Evolutionary conservation across 35 echinoderm and acorn worm species (phyloP).

Genomic region (Anneissia japonica): DNA sequence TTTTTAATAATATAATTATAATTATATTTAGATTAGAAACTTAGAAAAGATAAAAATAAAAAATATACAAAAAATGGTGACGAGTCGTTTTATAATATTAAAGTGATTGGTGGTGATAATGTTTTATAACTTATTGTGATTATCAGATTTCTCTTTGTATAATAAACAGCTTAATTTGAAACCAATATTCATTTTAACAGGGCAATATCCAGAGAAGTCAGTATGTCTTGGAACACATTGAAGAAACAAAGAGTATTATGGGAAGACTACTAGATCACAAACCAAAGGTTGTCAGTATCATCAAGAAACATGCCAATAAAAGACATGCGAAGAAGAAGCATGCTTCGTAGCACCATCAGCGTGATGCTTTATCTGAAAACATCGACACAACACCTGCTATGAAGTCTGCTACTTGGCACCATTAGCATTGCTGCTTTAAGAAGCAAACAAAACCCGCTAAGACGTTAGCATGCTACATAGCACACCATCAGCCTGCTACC

Average conservation of each 20-base stretch:
- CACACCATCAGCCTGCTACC: not conserved
- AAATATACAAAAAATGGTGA: too few species aligned
- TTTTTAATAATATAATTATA: too few species aligned
- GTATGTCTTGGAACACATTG: constrained; percentile 81
- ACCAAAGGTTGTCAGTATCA: constrained; percentile 77
- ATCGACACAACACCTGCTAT: too few species aligned
- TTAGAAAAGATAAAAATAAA: too few species aligned
- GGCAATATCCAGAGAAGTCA: constrained; percentile 79
- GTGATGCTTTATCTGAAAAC: too few species aligned
- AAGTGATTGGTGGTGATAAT: too few species aligned
- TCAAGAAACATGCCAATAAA: constrained; percentile 98
- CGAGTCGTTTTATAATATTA: too few species aligned
- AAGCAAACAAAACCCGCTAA: not conserved
- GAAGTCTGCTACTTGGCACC: too few species aligned
- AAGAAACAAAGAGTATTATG: constrained; percentile 71
- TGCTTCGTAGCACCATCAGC: not conserved
- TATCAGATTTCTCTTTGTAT: not conserved
- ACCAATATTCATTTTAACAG: constrained; percentile 49
- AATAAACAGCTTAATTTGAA: not conserved
- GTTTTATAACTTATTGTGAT: not conserved
- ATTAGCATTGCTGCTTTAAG: too few species aligned
- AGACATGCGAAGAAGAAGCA: constrained; percentile 96
- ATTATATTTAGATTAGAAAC: too few species aligned
- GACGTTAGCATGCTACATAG: not conserved
- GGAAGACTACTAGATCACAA: constrained; percentile 92